These are phyloP conservation scores for Epiblema foenella DNA, from an alignment of 2,888 invertebrate species.

Conservation along the genomic window DNA sequence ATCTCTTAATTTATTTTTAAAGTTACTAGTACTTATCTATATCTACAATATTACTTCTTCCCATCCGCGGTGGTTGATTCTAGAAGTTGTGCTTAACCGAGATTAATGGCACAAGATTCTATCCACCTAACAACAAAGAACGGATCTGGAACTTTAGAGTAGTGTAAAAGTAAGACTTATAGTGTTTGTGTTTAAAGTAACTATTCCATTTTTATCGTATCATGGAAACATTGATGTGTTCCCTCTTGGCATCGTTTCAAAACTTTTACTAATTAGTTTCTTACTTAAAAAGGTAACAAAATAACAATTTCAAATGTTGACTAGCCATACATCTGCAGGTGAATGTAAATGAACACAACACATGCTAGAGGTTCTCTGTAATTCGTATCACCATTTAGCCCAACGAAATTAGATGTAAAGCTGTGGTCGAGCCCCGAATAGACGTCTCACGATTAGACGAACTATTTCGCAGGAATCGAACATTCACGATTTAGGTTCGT, in stretches of 20 bases:
- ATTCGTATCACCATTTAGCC: conserved; percentile 12
- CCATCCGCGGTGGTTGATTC: neutral
- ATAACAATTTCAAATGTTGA: too few relatives aligned
- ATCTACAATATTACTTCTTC: neutral
- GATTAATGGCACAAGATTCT: conserved; percentile 18
- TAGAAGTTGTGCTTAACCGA: conserved; percentile 19
- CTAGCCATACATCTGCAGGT: neutral
- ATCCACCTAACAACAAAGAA: conserved; percentile 18
- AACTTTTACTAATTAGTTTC: too few relatives aligned
- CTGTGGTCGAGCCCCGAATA: conserved; percentile 1
- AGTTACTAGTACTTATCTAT: too few relatives aligned
- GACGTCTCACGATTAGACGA: neutral
- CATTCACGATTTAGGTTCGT: neutral
- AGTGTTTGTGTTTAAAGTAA: conserved; percentile 10
- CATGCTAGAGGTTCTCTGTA: neutral
- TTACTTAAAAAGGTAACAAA: too few relatives aligned
- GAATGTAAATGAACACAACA: neutral
- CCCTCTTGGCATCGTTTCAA: too few relatives aligned
- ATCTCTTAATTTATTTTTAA: too few relatives aligned
- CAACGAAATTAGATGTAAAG: conserved; percentile 32
- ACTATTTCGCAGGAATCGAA: neutral
- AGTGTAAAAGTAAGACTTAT: conserved; percentile 7
- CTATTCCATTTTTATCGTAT: too few relatives aligned
- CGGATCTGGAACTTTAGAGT: conserved; percentile 5
- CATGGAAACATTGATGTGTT: too few relatives aligned